Conservation (phyloP, 2,113 vertebrate species). For the Theristicus caerulescens region DNA sequence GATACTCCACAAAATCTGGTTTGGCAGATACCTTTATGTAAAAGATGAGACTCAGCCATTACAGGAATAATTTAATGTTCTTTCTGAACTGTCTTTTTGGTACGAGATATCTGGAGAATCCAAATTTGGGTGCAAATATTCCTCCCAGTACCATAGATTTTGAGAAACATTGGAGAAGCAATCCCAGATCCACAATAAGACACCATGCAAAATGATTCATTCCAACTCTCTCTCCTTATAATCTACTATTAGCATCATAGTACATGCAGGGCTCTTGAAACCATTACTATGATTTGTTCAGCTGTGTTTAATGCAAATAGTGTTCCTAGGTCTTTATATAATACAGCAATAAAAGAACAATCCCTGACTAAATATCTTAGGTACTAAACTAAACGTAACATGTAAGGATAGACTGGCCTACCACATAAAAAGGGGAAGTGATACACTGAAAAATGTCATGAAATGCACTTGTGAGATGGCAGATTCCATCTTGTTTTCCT, state of each 20-base stretch:
- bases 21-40: neutral
- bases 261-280: neutral
- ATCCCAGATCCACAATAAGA: neutral
- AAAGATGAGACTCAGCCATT: neutral
- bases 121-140: neutral
- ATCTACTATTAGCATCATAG: neutral
- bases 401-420: neutral
- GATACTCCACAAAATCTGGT: neutral
- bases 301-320: neutral
- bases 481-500: neutral
- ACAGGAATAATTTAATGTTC: neutral
- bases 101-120: neutral
- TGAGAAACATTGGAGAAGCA: neutral
- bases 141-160: neutral
- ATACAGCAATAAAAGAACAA: neutral
- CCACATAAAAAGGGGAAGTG: neutral
- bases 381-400: neutral
- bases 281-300: neutral
- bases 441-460: neutral
- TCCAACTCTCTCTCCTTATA: neutral
- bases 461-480: neutral
- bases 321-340: neutral
- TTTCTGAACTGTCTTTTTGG: neutral
- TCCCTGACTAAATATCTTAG: neutral
- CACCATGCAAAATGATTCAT: neutral